A percentile compares a stretch with the other conserved stretches of the same genome.
These are phyloP conservation scores for Apogon hyalosoma DNA, from an alignment of 2,797 vertebrate species.

Conservation along the genomic window DNA sequence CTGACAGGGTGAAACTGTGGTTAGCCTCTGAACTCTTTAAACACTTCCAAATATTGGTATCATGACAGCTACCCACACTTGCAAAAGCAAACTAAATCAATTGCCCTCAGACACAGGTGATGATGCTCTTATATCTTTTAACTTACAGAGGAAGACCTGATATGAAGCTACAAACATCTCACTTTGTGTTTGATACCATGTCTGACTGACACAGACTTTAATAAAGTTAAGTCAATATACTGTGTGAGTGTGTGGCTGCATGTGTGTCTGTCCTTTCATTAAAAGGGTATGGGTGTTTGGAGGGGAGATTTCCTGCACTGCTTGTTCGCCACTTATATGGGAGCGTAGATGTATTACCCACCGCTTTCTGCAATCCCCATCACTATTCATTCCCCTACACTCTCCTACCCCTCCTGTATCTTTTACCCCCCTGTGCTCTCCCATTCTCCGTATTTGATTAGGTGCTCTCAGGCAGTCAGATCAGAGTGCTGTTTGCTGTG, in stretches of 20 bases:
- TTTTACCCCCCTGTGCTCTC: slow-evolving; percentile 60
- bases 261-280: slow-evolving; percentile 66
- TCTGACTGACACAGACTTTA: slow-evolving; percentile 14
- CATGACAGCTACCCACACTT: slow-evolving; percentile 42
- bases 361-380: slow-evolving; percentile 46
- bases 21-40: slow-evolving; percentile 55
- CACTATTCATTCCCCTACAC: slow-evolving; percentile 4
- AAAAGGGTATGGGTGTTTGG: slow-evolving; percentile 72
- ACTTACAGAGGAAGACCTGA: slow-evolving; percentile 16
- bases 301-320: slow-evolving; percentile 63
- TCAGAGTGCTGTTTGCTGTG: slow-evolving; percentile 55
- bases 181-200: slow-evolving; percentile 11
- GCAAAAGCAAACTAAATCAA: slow-evolving; percentile 15
- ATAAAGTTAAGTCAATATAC: slow-evolving; percentile 37
- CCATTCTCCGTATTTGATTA: slow-evolving; percentile 72
- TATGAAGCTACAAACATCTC: slow-evolving; percentile 6
- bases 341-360: slow-evolving; percentile 56
- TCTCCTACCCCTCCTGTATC: slow-evolving; percentile 15
- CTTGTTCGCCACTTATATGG: slow-evolving; percentile 66
- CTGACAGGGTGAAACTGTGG: slow-evolving; percentile 60
- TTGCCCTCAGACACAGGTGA: slow-evolving; percentile 3
- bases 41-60: slow-evolving; percentile 36
- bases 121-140: background rate
- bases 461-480: slow-evolving; percentile 58
- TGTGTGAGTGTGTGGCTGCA: slow-evolving; percentile 29